Percentiles rank a stretch among this genome's conserved stretches.
phyloP scores from a whole-genome alignment of 2,888 invertebrate species.

The Ypsolopha scabrella region DNA sequence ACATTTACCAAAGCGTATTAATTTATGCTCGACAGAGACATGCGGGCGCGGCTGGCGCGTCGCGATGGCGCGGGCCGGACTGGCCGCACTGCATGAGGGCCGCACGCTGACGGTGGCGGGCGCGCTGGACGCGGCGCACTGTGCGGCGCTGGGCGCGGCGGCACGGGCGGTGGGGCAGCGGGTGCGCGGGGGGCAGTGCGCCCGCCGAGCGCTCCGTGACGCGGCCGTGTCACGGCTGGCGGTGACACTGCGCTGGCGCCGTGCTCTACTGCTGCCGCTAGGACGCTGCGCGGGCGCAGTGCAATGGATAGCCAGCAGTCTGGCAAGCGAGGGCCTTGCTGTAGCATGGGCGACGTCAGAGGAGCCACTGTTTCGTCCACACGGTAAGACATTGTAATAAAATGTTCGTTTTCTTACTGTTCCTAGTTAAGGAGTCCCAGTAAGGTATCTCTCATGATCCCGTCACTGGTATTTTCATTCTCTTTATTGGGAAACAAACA shows the following conservation, averaged over 20 bases:
- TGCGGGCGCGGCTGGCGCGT: constrained; percentile 30
- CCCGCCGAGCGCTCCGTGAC: constrained; percentile 16
- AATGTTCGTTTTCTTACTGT: too few relatives aligned
- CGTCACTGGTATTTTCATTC: too few relatives aligned
- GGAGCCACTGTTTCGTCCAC: constrained; percentile 17
- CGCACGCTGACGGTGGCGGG: constrained; percentile 21
- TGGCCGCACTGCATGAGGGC: constrained; percentile 25
- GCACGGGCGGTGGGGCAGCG: constrained; percentile 1
- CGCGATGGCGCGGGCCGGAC: constrained; percentile 29
- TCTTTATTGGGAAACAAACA: too few relatives aligned
- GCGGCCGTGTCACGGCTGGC: constrained; percentile 20
- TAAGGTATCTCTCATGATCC: too few relatives aligned
- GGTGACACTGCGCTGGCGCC: constrained; percentile 28
- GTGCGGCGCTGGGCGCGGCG: constrained; percentile 25
- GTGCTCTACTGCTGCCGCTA: constrained; percentile 22
- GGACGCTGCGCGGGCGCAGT: constrained; percentile 17
- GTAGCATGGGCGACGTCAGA: constrained; percentile 9
- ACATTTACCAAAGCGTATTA: background rate
- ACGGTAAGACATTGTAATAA: constrained; percentile 20
- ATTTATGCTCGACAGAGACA: constrained; percentile 37
- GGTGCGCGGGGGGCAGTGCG: constrained; percentile 18
- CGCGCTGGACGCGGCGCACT: constrained; percentile 24
- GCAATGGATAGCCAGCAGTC: constrained; percentile 10
- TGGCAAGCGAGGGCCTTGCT: constrained; percentile 22
- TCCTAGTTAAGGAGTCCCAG: too few relatives aligned